Conservation (phyloP, 2,797 vertebrate genomes). For the Parotocinclus haroldoi region DNA sequence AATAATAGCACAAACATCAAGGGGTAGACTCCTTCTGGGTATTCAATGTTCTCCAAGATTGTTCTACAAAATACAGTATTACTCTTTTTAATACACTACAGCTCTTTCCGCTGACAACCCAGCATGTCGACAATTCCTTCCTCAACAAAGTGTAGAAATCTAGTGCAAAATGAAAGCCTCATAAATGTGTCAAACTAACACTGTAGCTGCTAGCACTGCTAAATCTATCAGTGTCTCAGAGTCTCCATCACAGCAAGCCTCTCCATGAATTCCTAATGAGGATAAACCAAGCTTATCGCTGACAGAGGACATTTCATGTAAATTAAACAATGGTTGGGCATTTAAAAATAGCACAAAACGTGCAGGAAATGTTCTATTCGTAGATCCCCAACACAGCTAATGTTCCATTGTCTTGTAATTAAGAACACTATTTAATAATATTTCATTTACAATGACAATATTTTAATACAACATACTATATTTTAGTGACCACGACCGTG, state of each 20-base stretch:
- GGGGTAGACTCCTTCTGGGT: conserved; percentile 23
- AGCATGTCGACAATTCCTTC: conserved; percentile 32
- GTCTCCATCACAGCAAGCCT: conserved; percentile 27
- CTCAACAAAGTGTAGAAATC: conserved; percentile 26
- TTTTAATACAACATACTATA: not conserved
- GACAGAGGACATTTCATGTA: conserved; percentile 23
- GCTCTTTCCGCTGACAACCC: conserved; percentile 14
- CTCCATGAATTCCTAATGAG: conserved; percentile 36
- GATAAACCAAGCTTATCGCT: conserved; percentile 24
- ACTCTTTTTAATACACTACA: conserved; percentile 38
- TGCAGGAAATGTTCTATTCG: not conserved
- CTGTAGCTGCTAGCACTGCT: conserved; percentile 35
- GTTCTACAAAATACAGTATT: conserved; percentile 42
- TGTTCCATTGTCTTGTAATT: conserved; percentile 11
- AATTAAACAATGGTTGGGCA: conserved; percentile 5
- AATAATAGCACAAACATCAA: conserved; percentile 36
- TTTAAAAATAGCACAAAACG: conserved; percentile 18
- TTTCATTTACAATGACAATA: not conserved
- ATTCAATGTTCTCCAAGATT: conserved; percentile 36
- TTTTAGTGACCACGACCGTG: not conserved
- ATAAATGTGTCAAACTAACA: conserved; percentile 46
- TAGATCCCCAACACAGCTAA: conserved; percentile 5
- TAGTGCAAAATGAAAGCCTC: conserved; percentile 33
- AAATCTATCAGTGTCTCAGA: conserved; percentile 41
- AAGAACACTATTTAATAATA: conserved; percentile 11